Evolutionary conservation across 2,797 vertebrate species (phyloP).

Genomic region (Anguilla megastoma): DNA sequence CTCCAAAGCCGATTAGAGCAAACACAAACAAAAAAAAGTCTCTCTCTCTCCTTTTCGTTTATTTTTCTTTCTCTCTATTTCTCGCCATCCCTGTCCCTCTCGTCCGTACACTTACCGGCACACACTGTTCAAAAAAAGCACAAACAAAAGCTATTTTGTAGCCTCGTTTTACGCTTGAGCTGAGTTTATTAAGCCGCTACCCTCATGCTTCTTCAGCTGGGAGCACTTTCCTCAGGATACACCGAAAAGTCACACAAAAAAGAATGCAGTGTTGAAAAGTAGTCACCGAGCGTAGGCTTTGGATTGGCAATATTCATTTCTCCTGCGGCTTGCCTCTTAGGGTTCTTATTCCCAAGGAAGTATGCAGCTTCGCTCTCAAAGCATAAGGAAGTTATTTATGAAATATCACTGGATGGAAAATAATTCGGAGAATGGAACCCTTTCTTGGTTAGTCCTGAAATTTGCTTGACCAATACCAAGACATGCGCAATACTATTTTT

Average conservation of each 20-base stretch:
- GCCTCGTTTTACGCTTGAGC: background rate
- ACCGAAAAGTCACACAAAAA: background rate
- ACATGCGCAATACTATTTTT: background rate
- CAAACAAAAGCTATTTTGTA: conserved; percentile 12
- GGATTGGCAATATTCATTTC: background rate
- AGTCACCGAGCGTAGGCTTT: background rate
- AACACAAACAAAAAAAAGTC: background rate
- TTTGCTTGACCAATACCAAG: background rate
- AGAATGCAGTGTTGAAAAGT: background rate
- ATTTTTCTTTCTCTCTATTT: background rate
- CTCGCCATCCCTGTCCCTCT: background rate
- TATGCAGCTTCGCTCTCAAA: background rate
- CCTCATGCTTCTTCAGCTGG: background rate
- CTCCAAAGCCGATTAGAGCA: conserved; percentile 14
- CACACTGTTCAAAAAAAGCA: background rate
- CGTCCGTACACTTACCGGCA: background rate
- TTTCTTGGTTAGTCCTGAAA: background rate
- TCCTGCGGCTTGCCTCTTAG: background rate
- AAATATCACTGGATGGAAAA: background rate
- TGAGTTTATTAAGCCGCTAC: background rate
- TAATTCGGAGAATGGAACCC: background rate
- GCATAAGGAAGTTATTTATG: background rate
- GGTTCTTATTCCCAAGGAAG: background rate
- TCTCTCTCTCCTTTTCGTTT: background rate
- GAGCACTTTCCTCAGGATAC: background rate